These are phyloP conservation scores for Chloroceryle inda DNA, from an alignment of 2,797 vertebrate species.

Conservation along the genomic window DNA sequence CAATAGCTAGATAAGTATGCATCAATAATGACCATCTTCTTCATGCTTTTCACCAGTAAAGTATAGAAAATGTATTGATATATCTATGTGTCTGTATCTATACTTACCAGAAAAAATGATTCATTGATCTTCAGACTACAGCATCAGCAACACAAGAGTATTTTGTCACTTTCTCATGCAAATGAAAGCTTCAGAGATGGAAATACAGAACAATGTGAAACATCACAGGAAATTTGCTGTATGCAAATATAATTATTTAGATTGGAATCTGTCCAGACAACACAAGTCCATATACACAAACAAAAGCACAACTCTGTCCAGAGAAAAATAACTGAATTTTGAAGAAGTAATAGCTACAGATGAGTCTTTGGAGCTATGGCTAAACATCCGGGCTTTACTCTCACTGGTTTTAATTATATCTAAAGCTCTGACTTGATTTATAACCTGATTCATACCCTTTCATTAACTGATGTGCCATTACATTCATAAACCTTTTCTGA, in stretches of 20 bases:
- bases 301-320: neutral
- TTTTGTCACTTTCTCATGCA: neutral
- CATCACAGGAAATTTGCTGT: neutral
- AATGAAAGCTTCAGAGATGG: neutral
- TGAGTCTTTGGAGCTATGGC: neutral
- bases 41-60: neutral
- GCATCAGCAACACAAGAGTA: neutral
- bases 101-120: neutral
- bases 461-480: neutral
- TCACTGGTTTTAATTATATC: neutral
- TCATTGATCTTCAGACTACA: neutral
- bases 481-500: neutral
- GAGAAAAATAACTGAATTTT: neutral
- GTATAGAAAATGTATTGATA: neutral
- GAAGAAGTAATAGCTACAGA: neutral
- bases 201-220: neutral
- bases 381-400: neutral
- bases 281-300: neutral
- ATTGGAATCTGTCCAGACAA: neutral
- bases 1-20: neutral
- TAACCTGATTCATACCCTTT: neutral
- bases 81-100: neutral
- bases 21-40: neutral
- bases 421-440: conserved; percentile 32
- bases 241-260: conserved; percentile 6